These are phyloP conservation scores for Mus caroli DNA, from an alignment of 2,797 vertebrate species.

Conservation along the genomic window DNA sequence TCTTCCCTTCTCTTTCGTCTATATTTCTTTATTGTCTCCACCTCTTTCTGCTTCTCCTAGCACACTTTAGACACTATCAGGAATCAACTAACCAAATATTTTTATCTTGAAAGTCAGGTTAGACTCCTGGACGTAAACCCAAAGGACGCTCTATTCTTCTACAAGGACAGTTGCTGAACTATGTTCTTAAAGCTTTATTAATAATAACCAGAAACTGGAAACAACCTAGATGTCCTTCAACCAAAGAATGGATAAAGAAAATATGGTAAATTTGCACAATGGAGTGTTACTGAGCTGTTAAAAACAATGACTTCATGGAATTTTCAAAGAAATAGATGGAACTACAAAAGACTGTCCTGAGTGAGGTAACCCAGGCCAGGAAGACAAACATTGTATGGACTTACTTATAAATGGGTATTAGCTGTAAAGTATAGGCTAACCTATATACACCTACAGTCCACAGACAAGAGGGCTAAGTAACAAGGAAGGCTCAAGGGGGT, in stretches of 20 bases:
- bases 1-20: not conserved
- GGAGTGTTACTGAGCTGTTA: not conserved
- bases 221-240: not conserved
- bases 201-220: not conserved
- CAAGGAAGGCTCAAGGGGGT: not conserved
- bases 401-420: not conserved
- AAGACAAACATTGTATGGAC: not conserved
- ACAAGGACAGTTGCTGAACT: not conserved
- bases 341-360: not conserved
- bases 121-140: not conserved
- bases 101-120: constrained; percentile 27
- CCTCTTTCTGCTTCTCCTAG: constrained; percentile 33
- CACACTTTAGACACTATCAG: constrained; percentile 1
- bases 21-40: not conserved
- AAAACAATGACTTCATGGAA: not conserved
- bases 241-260: not conserved
- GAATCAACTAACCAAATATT: not conserved
- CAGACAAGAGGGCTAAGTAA: not conserved
- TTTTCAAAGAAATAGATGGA: not conserved
- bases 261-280: not conserved
- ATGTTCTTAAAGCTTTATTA: not conserved
- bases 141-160: not conserved
- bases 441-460: not conserved
- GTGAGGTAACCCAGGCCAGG: not conserved
- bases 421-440: not conserved